phyloP scores from a whole-genome alignment of 1,140 invertebrate genomes.

The Microplitis demolitor region DNA sequence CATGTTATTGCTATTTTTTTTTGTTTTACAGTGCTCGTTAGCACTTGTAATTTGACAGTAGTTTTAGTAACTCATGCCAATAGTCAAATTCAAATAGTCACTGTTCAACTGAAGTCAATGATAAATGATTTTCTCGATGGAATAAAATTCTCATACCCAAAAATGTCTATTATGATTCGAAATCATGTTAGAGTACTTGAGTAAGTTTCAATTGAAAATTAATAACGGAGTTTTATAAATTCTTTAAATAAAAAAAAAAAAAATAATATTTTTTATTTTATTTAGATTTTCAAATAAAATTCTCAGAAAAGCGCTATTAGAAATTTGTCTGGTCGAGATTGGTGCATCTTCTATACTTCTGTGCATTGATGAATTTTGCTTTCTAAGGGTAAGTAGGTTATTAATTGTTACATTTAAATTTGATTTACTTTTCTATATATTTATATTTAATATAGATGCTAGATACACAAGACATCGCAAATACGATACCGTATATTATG shows the following conservation, averaged over 20 bases:
- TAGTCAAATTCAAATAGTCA: slow-evolving; percentile 31
- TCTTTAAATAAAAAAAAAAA: no score
- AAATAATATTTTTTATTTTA: neutral
- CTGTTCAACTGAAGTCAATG: slow-evolving; percentile 11
- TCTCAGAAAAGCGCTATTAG: neutral
- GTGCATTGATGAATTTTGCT: slow-evolving; percentile 32
- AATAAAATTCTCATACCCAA: neutral
- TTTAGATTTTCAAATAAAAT: neutral
- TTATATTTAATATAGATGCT: slow-evolving; percentile 6
- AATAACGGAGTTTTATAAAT: no score
- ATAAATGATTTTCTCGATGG: neutral
- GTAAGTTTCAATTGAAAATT: neutral
- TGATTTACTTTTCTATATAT: neutral
- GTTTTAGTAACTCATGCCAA: slow-evolving; percentile 32
- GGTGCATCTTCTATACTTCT: slow-evolving; percentile 34
- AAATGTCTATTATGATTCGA: neutral
- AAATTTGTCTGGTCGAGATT: slow-evolving; percentile 36
- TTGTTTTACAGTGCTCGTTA: slow-evolving; percentile 30
- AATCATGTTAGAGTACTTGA: slow-evolving; percentile 8
- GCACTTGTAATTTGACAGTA: slow-evolving; percentile 26
- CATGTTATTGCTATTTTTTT: slow-evolving; percentile 35
- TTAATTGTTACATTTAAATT: neutral
- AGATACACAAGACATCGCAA: neutral
- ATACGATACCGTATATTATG: neutral
- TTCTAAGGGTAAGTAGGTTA: slow-evolving; percentile 22